These are phyloP conservation scores for Zosterops hypoxanthus DNA, from an alignment of 2,113 vertebrate species.

Conservation along the genomic window DNA sequence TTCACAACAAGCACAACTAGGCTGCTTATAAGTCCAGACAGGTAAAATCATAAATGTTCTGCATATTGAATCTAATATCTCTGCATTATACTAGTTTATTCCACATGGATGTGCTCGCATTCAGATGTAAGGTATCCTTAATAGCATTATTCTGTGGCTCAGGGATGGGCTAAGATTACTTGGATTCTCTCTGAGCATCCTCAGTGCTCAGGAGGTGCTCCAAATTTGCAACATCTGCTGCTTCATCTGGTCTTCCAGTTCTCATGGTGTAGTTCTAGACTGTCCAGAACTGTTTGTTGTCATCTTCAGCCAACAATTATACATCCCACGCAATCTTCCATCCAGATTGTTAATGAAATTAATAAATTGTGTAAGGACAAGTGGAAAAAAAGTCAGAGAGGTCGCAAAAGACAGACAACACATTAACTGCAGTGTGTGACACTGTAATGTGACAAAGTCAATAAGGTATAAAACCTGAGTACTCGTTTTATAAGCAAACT, in stretches of 20 bases:
- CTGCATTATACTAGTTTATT: background rate
- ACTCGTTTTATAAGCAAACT: constrained; percentile 43
- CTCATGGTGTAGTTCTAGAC: background rate
- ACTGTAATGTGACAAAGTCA: constrained; percentile 11
- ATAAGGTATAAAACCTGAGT: constrained; percentile 33
- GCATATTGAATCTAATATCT: background rate
- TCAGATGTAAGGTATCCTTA: background rate
- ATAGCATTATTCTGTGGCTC: background rate
- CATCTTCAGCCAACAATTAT: background rate
- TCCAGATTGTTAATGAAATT: background rate
- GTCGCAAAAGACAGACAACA: background rate
- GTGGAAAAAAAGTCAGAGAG: background rate
- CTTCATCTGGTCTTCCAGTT: background rate
- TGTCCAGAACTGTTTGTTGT: background rate
- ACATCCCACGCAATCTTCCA: background rate
- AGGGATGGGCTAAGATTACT: background rate
- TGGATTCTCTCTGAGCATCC: background rate
- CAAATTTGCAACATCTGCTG: background rate
- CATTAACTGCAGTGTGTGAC: background rate
- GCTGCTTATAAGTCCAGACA: background rate
- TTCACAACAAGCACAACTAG: background rate
- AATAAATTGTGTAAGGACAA: background rate
- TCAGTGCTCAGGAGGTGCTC: background rate
- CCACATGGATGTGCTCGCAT: background rate
- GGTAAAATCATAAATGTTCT: background rate